These are phyloP conservation scores for Yponomeuta plumbellus DNA, from an alignment of 2,888 invertebrate species.

Conservation along the genomic window DNA sequence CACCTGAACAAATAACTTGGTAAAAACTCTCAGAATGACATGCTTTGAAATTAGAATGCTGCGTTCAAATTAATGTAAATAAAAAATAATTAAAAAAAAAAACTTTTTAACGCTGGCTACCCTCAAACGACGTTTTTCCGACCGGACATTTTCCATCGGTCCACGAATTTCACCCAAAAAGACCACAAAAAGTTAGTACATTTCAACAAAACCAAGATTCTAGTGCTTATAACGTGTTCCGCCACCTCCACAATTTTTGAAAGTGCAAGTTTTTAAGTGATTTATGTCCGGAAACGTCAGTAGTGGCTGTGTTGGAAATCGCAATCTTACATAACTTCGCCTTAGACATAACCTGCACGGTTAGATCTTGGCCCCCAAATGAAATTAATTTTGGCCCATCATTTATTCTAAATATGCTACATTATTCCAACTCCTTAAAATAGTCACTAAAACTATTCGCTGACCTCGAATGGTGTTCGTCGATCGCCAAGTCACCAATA, in stretches of 20 bases:
- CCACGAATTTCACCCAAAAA: slow-evolving; percentile 54
- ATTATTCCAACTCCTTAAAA: too few relatives aligned
- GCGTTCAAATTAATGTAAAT: background rate
- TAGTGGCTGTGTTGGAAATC: background rate
- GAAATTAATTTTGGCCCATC: too few relatives aligned
- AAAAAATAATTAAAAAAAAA: background rate
- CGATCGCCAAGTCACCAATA: too few relatives aligned
- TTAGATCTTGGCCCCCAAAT: too few relatives aligned
- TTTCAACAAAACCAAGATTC: background rate
- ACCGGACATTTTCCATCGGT: slow-evolving; percentile 67
- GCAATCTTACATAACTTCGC: slow-evolving; percentile 66
- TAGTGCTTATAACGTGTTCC: background rate
- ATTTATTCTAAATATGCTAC: too few relatives aligned
- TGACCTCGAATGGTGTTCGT: too few relatives aligned
- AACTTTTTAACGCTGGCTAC: slow-evolving; percentile 38
- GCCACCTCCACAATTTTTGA: background rate
- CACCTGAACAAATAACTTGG: too few relatives aligned
- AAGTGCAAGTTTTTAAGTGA: background rate
- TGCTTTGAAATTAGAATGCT: background rate
- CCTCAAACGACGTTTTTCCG: slow-evolving; percentile 39
- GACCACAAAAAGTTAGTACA: slow-evolving; percentile 56
- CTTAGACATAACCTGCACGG: slow-evolving; percentile 50
- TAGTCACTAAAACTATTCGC: too few relatives aligned
- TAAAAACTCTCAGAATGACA: too few relatives aligned
- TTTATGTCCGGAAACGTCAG: background rate